Conservation (phyloP, 2,888 invertebrate genomes). For the Zaprionus obscuricornis region DNA sequence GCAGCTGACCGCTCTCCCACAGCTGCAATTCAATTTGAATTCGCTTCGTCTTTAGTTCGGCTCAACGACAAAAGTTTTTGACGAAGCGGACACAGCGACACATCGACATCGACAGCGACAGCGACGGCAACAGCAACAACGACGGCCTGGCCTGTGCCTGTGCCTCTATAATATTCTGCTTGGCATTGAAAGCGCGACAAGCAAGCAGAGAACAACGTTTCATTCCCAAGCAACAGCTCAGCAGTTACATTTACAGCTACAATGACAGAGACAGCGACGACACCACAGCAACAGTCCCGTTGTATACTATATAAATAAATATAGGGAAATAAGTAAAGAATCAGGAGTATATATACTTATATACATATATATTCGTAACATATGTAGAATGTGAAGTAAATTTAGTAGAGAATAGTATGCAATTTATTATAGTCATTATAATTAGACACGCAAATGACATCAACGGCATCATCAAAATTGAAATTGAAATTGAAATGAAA, state of each 20-base stretch:
- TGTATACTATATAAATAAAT: slow-evolving; percentile 14
- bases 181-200: slow-evolving; percentile 81
- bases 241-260: slow-evolving; percentile 12
- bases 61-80: slow-evolving; percentile 11
- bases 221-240: slow-evolving; percentile 33
- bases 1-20: slow-evolving; percentile 25
- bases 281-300: slow-evolving; percentile 15
- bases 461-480: slow-evolving; percentile 25
- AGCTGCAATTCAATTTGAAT: slow-evolving; percentile 22
- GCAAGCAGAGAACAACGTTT: slow-evolving; percentile 71
- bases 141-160: slow-evolving; percentile 47
- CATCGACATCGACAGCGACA: slow-evolving; percentile 11
- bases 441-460: slow-evolving; percentile 54
- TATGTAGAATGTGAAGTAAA: no score
- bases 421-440: slow-evolving; percentile 26
- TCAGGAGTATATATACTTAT: no score
- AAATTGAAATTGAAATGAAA: not conserved
- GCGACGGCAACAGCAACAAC: slow-evolving; percentile 14
- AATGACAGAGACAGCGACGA: slow-evolving; percentile 27
- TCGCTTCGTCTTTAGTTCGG: slow-evolving; percentile 24
- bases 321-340: not conserved
- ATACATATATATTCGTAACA: no score
- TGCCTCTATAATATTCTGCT: slow-evolving; percentile 52
- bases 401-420: slow-evolving; percentile 11
- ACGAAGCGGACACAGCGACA: slow-evolving; percentile 13